Percentiles rank a stretch among this genome's conserved stretches.
Conservation (phyloP, 2,888 invertebrate species). For the Scaeva pyrastri region DNA sequence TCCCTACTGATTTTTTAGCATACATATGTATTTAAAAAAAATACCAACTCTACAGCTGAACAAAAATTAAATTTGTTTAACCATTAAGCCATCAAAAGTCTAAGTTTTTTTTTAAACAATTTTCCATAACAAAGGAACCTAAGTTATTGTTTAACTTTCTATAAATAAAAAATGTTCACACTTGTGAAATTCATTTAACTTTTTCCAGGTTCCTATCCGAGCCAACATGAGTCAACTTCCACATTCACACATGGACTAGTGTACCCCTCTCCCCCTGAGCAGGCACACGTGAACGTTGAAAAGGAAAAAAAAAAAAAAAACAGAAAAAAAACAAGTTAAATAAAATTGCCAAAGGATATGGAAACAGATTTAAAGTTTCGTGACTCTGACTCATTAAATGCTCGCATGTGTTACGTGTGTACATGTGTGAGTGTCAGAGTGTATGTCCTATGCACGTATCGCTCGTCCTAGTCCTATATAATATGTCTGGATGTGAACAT, state of each 20-base stretch:
- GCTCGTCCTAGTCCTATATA: too few species aligned
- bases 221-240: slow-evolving; percentile 6
- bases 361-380: slow-evolving; percentile 63
- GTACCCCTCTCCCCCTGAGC: too few species aligned
- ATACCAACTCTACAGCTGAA: not conserved
- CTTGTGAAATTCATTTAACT: slow-evolving; percentile 23
- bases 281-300: not conserved
- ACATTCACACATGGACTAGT: too few species aligned
- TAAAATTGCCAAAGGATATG: slow-evolving; percentile 28
- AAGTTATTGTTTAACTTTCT: not conserved
- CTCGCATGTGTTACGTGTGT: slow-evolving; percentile 8
- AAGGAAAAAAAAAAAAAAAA: not conserved
- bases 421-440: not conserved
- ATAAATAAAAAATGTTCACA: not conserved
- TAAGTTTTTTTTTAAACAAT: not conserved
- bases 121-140: not conserved
- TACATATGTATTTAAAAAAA: not conserved
- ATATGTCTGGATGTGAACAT: too few species aligned
- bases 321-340: not conserved
- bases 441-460: not conserved
- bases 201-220: not conserved
- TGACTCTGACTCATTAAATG: slow-evolving; percentile 60
- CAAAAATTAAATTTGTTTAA: not conserved
- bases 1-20: not conserved
- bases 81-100: not conserved